These are phyloP conservation scores for Choristoneura rosaceana DNA, from an alignment of 2,888 invertebrate species.

Conservation along the genomic window DNA sequence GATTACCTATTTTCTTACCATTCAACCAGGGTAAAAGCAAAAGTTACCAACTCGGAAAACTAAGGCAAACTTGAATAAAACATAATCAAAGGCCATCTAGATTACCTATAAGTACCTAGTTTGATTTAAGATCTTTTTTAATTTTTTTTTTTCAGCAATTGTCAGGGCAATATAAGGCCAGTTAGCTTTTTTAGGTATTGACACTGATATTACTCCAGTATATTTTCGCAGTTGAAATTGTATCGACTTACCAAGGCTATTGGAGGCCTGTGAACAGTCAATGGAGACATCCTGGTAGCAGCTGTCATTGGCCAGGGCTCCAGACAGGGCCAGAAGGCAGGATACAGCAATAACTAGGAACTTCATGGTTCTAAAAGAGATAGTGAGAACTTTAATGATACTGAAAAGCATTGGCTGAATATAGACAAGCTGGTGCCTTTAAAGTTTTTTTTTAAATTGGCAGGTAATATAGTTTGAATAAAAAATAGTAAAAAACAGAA, in stretches of 20 bases:
- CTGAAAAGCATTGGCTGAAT: background rate
- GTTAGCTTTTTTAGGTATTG: background rate
- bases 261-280: slow-evolving; percentile 83
- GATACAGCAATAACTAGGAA: slow-evolving; percentile 75
- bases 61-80: no score
- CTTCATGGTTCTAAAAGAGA: slow-evolving; percentile 85
- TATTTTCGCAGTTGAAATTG: background rate
- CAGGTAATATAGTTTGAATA: background rate
- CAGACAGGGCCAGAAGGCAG: slow-evolving; percentile 81
- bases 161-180: background rate
- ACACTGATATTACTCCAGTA: background rate
- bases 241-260: slow-evolving; percentile 65
- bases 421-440: background rate
- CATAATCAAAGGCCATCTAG: no score
- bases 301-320: slow-evolving; percentile 81
- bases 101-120: no score
- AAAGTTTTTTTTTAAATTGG: background rate
- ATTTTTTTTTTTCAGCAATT: no score
- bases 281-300: slow-evolving; percentile 87
- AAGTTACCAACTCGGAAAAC: no score
- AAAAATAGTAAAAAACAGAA: no score
- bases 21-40: no score
- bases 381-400: background rate
- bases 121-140: no score
- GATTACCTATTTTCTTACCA: background rate